These are phyloP conservation scores for Teleogryllus oceanicus DNA, from an alignment of 2,888 invertebrate species.

Conservation along the genomic window DNA sequence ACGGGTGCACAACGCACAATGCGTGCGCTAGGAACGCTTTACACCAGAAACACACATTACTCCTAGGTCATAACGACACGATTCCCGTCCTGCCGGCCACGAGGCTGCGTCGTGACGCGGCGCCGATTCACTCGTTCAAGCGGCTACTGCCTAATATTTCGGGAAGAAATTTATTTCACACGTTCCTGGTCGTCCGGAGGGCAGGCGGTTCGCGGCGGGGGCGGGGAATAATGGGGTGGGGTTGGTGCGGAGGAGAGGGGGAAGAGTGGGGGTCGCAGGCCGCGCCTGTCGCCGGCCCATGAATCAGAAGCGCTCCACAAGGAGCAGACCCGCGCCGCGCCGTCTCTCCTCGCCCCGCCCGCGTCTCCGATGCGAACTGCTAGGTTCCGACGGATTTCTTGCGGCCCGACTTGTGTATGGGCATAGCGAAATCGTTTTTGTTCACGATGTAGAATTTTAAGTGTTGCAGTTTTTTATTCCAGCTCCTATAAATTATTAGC, in stretches of 20 bases:
- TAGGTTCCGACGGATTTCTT: background rate
- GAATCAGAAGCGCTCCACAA: background rate
- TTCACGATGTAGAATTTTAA: background rate
- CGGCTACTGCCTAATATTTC: conserved; percentile 26
- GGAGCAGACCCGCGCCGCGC: background rate
- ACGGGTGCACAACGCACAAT: no score
- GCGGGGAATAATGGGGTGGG: background rate
- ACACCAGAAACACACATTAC: no score
- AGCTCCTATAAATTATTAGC: background rate
- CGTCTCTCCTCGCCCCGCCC: background rate
- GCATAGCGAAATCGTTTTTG: background rate
- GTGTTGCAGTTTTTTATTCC: background rate
- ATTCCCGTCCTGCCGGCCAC: background rate
- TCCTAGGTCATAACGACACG: no score
- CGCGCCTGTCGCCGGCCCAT: background rate
- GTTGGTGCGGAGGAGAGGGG: background rate
- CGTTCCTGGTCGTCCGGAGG: conserved; percentile 28
- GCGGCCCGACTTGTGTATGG: background rate
- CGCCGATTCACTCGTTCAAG: conserved; percentile 27
- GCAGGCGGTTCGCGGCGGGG: background rate
- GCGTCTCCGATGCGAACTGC: background rate
- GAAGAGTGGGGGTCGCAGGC: background rate
- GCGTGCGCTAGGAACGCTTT: no score
- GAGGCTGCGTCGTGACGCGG: background rate
- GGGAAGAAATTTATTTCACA: conserved; percentile 31